A percentile compares a stretch with the other conserved stretches of the same genome.
Evolutionary conservation across 2,797 vertebrate species (phyloP).

Genomic region (Dipus sagitta): DNA sequence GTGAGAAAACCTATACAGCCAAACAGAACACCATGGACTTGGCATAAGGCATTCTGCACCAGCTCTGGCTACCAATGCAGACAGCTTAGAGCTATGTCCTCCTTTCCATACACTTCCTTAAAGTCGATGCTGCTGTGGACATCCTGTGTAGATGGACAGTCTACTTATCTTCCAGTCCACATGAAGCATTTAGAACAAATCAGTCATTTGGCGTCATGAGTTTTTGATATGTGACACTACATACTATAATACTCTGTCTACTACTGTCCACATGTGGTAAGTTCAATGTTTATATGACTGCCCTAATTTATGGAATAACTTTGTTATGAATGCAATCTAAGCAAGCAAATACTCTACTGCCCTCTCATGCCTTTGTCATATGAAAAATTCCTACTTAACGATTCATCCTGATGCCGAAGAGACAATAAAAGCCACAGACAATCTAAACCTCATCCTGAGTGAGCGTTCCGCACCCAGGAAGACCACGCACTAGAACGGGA

Average conservation of each 20-base stretch:
- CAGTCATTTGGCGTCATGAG: not conserved
- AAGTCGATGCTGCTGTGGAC: not conserved
- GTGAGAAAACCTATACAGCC: not conserved
- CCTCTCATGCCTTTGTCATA: constrained; percentile 15
- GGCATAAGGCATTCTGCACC: not conserved
- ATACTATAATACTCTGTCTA: not conserved
- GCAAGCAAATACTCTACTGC: constrained; percentile 18
- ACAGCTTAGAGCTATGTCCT: not conserved
- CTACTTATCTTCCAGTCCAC: constrained; percentile 7
- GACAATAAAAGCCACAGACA: not conserved
- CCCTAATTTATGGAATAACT: not conserved
- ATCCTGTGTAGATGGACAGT: not conserved
- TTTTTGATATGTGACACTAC: not conserved
- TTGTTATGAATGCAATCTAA: not conserved
- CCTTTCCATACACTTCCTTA: not conserved
- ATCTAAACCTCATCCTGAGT: not conserved
- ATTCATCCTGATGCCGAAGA: not conserved
- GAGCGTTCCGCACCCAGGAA: not conserved
- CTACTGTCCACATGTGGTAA: too few relatives aligned
- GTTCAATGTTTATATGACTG: not conserved
- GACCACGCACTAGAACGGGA: too few relatives aligned
- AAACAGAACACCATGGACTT: not conserved
- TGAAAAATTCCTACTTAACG: not conserved
- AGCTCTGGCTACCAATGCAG: not conserved
- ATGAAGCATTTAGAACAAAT: constrained; percentile 16